Evolutionary conservation across 2,797 vertebrate genomes (phyloP).

Genomic region (Oryzias sinensis): DNA sequence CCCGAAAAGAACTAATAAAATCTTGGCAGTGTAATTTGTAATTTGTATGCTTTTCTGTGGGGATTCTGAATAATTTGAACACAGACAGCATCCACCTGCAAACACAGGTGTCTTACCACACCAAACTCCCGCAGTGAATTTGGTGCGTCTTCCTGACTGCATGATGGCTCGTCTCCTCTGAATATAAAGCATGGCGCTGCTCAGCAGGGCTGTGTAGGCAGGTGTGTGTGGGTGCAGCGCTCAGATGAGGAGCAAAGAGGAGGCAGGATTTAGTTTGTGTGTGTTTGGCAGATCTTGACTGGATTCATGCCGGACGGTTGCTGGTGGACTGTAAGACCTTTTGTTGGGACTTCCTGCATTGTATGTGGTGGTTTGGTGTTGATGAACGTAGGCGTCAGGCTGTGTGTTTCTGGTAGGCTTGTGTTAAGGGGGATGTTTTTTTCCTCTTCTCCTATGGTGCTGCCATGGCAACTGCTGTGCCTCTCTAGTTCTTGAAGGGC

Average conservation of each 20-base stretch:
- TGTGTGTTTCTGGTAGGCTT: conserved; percentile 42
- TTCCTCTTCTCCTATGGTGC: conserved; percentile 53
- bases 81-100: conserved; percentile 12
- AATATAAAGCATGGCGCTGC: conserved; percentile 20
- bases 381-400: conserved; percentile 42
- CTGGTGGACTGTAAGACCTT: conserved; percentile 36
- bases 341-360: conserved; percentile 28
- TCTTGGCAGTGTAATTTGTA: conserved; percentile 12
- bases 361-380: conserved; percentile 35
- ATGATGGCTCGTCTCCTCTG: conserved; percentile 20
- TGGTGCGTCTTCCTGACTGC: conserved; percentile 24
- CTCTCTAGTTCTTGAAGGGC: conserved; percentile 43
- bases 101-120: conserved; percentile 4
- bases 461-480: conserved; percentile 73
- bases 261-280: conserved; percentile 43
- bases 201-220: conserved; percentile 50
- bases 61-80: conserved; percentile 5
- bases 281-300: conserved; percentile 46
- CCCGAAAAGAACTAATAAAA: conserved; percentile 18
- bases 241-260: conserved; percentile 36
- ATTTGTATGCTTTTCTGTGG: conserved; percentile 5
- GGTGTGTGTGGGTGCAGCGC: conserved; percentile 50
- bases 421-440: conserved; percentile 41
- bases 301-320: conserved; percentile 37
- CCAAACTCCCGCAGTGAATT: conserved; percentile 6